These are phyloP conservation scores for Choristoneura fumiferana DNA, from an alignment of 1,140 invertebrate species.

Conservation along the genomic window DNA sequence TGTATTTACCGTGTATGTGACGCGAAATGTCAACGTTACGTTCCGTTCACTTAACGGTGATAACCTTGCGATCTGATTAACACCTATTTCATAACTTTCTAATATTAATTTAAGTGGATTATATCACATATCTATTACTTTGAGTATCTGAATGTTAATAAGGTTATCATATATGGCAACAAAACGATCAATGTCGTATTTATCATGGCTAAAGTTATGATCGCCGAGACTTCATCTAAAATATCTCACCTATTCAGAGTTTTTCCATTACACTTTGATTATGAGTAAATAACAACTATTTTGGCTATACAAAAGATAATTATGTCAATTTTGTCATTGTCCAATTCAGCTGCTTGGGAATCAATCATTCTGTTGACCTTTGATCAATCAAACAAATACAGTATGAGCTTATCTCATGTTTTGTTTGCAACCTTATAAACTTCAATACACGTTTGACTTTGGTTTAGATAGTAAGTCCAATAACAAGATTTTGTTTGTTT, in stretches of 20 bases:
- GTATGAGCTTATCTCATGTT: constrained; percentile 16
- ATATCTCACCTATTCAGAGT: constrained; percentile 38
- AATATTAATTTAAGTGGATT: background rate
- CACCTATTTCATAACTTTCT: constrained; percentile 14
- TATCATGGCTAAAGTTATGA: constrained; percentile 38
- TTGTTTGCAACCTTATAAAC: constrained; percentile 15
- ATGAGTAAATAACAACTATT: too few relatives aligned
- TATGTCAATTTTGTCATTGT: too few relatives aligned
- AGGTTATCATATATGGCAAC: constrained; percentile 7
- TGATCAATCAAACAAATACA: constrained; percentile 17
- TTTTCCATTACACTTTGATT: constrained; percentile 19
- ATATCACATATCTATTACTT: background rate
- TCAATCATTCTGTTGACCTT: constrained; percentile 6
- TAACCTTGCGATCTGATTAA: constrained; percentile 24
- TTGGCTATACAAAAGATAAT: too few relatives aligned
- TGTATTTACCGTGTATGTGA: background rate
- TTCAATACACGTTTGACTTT: background rate
- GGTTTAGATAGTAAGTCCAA: background rate
- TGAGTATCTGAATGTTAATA: background rate
- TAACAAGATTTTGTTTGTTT: background rate
- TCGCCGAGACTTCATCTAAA: constrained; percentile 65
- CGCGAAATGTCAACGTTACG: constrained; percentile 8
- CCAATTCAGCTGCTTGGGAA: background rate
- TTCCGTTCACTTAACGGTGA: constrained; percentile 7
- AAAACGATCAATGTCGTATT: constrained; percentile 45